These are phyloP conservation scores for Thunnus maccoyii DNA, from an alignment of 2,113 vertebrate species.

Conservation along the genomic window DNA sequence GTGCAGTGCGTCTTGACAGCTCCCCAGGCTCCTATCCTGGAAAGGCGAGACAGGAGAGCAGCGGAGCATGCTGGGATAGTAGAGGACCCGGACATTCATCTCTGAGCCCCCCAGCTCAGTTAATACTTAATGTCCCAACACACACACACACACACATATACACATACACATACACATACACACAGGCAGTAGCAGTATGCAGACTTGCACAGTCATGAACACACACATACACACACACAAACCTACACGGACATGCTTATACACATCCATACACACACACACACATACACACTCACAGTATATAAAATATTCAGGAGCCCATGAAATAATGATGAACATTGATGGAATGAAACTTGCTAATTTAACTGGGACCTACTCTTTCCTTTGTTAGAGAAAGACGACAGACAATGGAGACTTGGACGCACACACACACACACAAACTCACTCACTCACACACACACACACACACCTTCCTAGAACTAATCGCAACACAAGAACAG, in stretches of 20 bases:
- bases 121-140: constrained; percentile 84
- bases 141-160: constrained; percentile 27
- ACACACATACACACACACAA: constrained; percentile 47
- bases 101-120: constrained; percentile 77
- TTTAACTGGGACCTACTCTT: constrained; percentile 76
- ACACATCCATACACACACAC: constrained; percentile 33
- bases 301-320: constrained; percentile 82
- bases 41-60: constrained; percentile 80
- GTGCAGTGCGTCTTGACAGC: constrained; percentile 77
- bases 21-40: constrained; percentile 83
- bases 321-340: constrained; percentile 87
- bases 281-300: constrained; percentile 39
- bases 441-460: not conserved
- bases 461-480: constrained; percentile 42
- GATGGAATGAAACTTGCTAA: constrained; percentile 87
- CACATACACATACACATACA: not conserved
- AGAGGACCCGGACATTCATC: constrained; percentile 78
- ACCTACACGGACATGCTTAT: constrained; percentile 6
- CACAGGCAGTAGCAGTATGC: not conserved
- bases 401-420: constrained; percentile 46
- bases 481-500: constrained; percentile 44
- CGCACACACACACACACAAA: constrained; percentile 9
- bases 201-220: constrained; percentile 47
- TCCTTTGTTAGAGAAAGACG: constrained; percentile 68
- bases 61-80: constrained; percentile 78